These are phyloP conservation scores for Lanius collurio DNA, from an alignment of 2,113 vertebrate genomes.

Conservation along the genomic window DNA sequence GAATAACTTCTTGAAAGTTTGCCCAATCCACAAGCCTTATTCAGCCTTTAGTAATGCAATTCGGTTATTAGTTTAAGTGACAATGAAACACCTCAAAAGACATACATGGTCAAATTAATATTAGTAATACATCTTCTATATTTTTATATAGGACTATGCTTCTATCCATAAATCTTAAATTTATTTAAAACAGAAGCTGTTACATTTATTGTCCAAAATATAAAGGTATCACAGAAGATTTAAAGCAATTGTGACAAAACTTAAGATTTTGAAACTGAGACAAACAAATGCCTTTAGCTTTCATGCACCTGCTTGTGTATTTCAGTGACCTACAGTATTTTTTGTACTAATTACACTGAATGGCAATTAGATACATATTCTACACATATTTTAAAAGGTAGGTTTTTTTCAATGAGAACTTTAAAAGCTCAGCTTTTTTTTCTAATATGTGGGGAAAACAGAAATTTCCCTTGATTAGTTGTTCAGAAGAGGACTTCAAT, in stretches of 20 bases:
- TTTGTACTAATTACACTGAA: neutral
- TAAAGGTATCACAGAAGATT: neutral
- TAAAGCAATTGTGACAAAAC: slow-evolving; percentile 18
- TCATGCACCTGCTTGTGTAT: neutral
- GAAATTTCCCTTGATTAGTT: neutral
- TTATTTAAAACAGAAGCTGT: slow-evolving; percentile 37
- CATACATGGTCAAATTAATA: neutral
- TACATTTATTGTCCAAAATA: slow-evolving; percentile 14
- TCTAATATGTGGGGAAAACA: neutral
- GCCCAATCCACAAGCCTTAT: neutral
- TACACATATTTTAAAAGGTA: neutral
- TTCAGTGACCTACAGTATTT: neutral
- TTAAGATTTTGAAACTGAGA: neutral
- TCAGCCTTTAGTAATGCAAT: slow-evolving; percentile 18
- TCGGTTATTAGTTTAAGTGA: slow-evolving; percentile 54
- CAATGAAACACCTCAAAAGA: slow-evolving; percentile 45
- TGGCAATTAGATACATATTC: neutral
- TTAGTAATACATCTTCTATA: slow-evolving; percentile 4
- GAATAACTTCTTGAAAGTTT: slow-evolving; percentile 1
- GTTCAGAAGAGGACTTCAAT: neutral
- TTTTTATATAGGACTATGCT: slow-evolving; percentile 20
- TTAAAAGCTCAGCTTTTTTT: neutral
- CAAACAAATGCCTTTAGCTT: slow-evolving; percentile 3
- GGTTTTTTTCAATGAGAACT: neutral
- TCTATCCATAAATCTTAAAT: slow-evolving; percentile 22